These are phyloP conservation scores for Beris morrisii DNA, from an alignment of 2,888 invertebrate genomes.

Conservation along the genomic window DNA sequence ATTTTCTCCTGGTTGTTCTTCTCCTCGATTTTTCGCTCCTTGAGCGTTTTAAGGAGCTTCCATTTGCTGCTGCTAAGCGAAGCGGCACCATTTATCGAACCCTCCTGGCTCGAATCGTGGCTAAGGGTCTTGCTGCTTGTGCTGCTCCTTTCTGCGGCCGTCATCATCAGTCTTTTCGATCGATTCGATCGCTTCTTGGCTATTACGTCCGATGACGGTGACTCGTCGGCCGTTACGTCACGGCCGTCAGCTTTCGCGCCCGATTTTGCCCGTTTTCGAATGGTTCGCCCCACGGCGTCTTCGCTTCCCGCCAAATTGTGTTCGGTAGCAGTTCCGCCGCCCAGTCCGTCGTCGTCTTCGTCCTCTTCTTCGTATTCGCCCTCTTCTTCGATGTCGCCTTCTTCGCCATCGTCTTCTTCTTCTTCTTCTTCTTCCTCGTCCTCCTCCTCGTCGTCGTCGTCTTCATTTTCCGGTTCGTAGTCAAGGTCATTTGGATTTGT, in stretches of 20 bases:
- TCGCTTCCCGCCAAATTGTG: too few relatives aligned
- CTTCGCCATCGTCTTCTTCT: constrained; percentile 18
- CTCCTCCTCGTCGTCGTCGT: constrained; percentile 17
- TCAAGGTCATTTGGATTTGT: not conserved
- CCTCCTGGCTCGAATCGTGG: constrained; percentile 54
- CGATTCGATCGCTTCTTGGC: not conserved
- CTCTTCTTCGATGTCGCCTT: not conserved
- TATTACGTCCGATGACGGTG: not conserved
- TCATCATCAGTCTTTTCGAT: not conserved
- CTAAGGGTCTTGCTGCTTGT: constrained; percentile 38
- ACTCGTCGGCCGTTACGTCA: too few relatives aligned
- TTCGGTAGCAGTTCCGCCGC: too few relatives aligned
- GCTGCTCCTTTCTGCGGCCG: not conserved
- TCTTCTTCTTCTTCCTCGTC: constrained; percentile 35
- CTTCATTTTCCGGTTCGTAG: not conserved
- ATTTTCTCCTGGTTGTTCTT: constrained; percentile 71
- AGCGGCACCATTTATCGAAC: constrained; percentile 53
- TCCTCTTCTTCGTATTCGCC: not conserved
- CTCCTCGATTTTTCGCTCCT: constrained; percentile 87
- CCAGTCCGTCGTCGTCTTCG: not conserved
- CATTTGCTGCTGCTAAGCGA: constrained; percentile 81
- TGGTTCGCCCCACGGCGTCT: too few relatives aligned
- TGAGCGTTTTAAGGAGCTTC: constrained; percentile 86
- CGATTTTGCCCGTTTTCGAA: too few relatives aligned
- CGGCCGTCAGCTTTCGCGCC: too few relatives aligned